Evolutionary conservation across 2,113 vertebrate species (phyloP).

Genomic region (Delphinapterus leucas): DNA sequence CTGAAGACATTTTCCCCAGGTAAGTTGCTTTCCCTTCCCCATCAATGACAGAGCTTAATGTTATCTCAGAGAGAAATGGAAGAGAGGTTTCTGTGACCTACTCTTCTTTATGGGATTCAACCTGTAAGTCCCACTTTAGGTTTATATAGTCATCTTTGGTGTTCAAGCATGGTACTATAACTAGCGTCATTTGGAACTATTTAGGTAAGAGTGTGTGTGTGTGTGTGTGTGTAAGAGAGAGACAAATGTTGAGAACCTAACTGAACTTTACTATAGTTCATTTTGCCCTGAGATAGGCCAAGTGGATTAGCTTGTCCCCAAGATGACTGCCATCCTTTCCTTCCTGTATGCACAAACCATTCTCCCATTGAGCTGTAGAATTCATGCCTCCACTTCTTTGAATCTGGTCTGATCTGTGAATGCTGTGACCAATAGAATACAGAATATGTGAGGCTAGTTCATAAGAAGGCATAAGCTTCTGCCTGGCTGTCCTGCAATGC

Average conservation of each 20-base stretch:
- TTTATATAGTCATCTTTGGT: not conserved
- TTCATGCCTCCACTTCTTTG: not conserved
- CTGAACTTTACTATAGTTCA: not conserved
- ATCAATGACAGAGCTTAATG: not conserved
- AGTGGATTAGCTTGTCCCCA: not conserved
- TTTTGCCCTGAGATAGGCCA: not conserved
- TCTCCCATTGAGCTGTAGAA: not conserved
- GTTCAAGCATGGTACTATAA: not conserved
- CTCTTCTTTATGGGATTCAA: not conserved
- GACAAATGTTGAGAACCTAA: not conserved
- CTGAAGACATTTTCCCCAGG: not conserved
- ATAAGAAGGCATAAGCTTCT: not conserved
- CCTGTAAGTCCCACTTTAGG: not conserved
- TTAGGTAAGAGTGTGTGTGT: not conserved
- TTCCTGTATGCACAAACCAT: not conserved
- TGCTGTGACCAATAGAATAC: not conserved
- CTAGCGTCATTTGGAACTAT: not conserved
- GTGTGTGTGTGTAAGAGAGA: not conserved
- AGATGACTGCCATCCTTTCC: not conserved
- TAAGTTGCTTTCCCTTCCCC: not conserved
- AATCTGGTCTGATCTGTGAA: not conserved
- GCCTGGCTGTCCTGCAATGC: not conserved
- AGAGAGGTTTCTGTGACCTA: not conserved
- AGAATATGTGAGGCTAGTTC: not conserved
- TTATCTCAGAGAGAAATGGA: not conserved